Evolutionary conservation across 2,888 invertebrate genomes (phyloP), one percentile per base, ranked within the genome.

Genomic region (Heliconius ethilla): DNA sequence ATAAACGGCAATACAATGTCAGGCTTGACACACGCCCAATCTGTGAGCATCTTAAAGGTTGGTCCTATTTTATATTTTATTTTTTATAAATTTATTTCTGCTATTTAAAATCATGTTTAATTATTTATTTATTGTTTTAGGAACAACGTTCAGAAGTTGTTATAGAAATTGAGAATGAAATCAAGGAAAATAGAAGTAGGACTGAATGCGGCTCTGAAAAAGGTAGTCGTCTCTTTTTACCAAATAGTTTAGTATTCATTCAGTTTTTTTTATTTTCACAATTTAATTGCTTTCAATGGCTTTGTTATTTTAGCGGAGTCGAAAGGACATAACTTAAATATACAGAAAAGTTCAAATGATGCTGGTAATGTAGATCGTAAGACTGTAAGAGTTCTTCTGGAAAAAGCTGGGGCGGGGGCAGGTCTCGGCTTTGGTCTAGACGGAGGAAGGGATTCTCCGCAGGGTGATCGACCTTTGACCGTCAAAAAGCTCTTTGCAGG

Each of bases 401-500:
- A 95, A 93, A 96, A 89, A 92, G 96, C 87, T 83, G 96, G 87
- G 83, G 96, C 88, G 82, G 98, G 97, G 80, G 97, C 98, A 82
- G 99, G 99, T 9, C 95, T 99, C 78, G 99, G 99, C 75, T 98
- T 99, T 91, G 98, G 98, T 85, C 96, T 99, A 82, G 98, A 99
- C 86, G 99, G 99, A 75, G 99, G 99, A 73, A 96, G 97, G 83
- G 98, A 98, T 89, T 98, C 98, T 37, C 98, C 98, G 10, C 95
- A 96, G 80, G 99, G 99, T 37, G 98, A 99, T 91, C 95, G 96
- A 85, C 98, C 99, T 70, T 95, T 99, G 81, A 96, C 97, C 75
- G 96, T 99, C 85, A 99, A 98, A 92, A 98, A 98, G 94, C 96
- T 99, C 84, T 99, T 99, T 89, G 97, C 97, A 95, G 98, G 99